These are phyloP conservation scores for Bombyx huttoni DNA, from an alignment of 2,888 invertebrate genomes.

Conservation along the genomic window DNA sequence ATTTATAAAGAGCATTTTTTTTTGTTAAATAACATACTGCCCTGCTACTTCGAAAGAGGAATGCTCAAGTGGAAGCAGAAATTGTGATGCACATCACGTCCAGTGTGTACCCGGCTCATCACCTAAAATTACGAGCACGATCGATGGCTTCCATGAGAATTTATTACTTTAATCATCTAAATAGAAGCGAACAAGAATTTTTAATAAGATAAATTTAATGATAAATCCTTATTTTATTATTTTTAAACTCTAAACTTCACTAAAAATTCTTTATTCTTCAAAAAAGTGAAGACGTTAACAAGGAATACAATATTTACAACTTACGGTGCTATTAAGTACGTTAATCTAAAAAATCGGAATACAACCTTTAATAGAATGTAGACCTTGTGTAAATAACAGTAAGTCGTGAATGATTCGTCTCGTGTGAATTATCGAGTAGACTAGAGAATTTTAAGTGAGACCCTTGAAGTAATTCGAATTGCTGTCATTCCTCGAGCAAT, in stretches of 20 bases:
- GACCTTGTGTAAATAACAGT: neutral
- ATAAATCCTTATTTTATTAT: neutral
- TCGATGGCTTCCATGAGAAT: neutral
- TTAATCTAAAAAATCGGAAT: neutral
- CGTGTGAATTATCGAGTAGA: neutral
- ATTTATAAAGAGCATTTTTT: neutral
- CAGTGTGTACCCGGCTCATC: neutral
- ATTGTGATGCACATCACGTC: neutral
- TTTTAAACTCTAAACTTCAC: neutral
- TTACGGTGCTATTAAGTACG: neutral
- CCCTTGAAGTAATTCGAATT: neutral
- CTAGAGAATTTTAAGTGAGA: neutral
- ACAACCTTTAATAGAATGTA: neutral
- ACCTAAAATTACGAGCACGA: neutral
- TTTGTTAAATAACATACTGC: neutral
- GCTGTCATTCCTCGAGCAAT: neutral
- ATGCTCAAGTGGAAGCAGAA: neutral
- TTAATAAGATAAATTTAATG: neutral
- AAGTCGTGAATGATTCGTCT: neutral
- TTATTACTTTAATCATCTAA: neutral
- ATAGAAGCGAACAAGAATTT: neutral
- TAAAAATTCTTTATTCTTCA: neutral
- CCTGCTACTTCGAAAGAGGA: neutral
- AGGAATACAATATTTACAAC: neutral
- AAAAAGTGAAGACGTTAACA: neutral